Percentiles rank a stretch among this genome's conserved stretches.
phyloP scores from a whole-genome alignment of 2,888 invertebrate species.

The Bhutanitis thaidina region DNA sequence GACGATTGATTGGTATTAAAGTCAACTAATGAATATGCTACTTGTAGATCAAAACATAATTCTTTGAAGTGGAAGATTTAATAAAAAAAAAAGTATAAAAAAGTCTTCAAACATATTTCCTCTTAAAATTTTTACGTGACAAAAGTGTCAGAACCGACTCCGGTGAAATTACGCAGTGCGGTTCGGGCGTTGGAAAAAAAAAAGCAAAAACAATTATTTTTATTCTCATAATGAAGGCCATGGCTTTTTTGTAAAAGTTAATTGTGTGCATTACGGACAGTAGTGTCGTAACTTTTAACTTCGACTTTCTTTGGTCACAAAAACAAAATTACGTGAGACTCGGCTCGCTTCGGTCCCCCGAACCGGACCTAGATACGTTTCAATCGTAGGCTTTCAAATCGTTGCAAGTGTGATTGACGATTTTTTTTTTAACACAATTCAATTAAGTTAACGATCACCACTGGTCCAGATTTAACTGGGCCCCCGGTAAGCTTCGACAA shows the following conservation, averaged over 20 bases:
- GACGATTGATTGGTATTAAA: no score
- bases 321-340: slow-evolving; percentile 27
- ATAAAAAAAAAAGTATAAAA: no score
- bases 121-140: no score
- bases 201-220: not conserved
- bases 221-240: slow-evolving; percentile 8
- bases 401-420: not conserved
- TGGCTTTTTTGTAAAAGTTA: slow-evolving; percentile 25
- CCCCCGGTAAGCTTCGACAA: no score
- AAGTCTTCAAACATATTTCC: no score
- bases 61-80: no score
- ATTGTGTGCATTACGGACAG: slow-evolving; percentile 26
- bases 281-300: slow-evolving; percentile 23
- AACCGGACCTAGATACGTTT: slow-evolving; percentile 8
- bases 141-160: no score
- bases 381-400: not conserved
- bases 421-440: not conserved
- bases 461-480: no score
- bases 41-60: no score
- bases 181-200: not conserved
- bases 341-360: not conserved
- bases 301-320: slow-evolving; percentile 28
- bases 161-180: slow-evolving; percentile 7
- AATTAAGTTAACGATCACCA: no score
- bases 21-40: no score